Evolutionary conservation across 2,888 invertebrate species (phyloP).

Genomic region (Mechanitis mazaeus): DNA sequence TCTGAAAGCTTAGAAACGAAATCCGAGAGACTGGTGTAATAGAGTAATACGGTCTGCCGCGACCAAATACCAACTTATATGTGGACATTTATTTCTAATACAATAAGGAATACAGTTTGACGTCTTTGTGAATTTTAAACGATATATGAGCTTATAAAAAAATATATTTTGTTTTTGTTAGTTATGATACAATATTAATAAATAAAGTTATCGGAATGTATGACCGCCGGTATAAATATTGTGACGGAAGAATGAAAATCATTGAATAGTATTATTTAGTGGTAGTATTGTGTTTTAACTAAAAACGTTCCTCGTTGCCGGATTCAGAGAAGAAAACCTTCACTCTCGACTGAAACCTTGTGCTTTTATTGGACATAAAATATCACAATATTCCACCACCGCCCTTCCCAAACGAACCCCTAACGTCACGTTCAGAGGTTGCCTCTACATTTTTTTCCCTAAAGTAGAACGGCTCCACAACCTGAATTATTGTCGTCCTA

Average conservation of each 20-base stretch:
- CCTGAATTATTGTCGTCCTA: constrained; percentile 33
- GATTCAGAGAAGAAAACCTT: constrained; percentile 17
- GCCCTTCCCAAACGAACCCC: constrained; percentile 28
- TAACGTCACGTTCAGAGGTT: constrained; percentile 35
- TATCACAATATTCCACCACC: constrained; percentile 25
- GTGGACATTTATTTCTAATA: constrained; percentile 16
- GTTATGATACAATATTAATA: not conserved
- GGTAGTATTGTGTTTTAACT: constrained; percentile 12
- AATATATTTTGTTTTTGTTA: too few species aligned
- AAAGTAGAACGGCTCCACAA: constrained; percentile 39
- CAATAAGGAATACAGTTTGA: constrained; percentile 9
- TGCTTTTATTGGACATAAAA: constrained; percentile 26
- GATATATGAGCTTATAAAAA: too few species aligned
- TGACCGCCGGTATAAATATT: not conserved
- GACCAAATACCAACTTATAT: constrained; percentile 15
- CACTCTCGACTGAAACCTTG: constrained; percentile 14
- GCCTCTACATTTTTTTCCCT: constrained; percentile 42
- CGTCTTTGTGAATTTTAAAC: too few species aligned
- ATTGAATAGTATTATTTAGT: constrained; percentile 13
- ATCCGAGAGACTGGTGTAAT: constrained; percentile 24
- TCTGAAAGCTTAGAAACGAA: constrained; percentile 23
- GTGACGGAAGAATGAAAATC: constrained; percentile 7
- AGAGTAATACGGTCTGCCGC: constrained; percentile 18
- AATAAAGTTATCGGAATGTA: not conserved
- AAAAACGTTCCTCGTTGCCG: constrained; percentile 10